phyloP scores from a whole-genome alignment of 2,888 invertebrate species.

The Synergus japonicus region DNA sequence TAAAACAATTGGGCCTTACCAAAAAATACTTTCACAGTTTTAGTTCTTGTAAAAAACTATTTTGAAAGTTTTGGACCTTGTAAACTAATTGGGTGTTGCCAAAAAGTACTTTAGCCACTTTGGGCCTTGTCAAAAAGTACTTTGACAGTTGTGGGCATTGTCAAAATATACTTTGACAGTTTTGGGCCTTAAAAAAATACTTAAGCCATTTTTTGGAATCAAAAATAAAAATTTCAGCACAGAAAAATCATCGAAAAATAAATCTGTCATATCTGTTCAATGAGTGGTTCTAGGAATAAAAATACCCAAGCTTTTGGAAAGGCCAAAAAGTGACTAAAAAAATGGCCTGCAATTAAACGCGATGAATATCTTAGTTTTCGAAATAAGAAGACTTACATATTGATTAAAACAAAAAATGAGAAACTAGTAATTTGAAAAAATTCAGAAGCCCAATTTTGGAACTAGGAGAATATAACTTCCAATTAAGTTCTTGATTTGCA shows the following conservation, averaged over 20 bases:
- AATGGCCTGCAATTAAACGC: neutral
- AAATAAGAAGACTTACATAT: neutral
- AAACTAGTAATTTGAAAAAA: neutral
- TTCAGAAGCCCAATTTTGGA: neutral
- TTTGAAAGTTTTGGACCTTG: too few relatives aligned
- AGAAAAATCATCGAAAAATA: too few relatives aligned
- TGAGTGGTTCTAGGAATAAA: too few relatives aligned
- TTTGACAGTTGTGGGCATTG: neutral
- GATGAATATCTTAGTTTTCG: neutral
- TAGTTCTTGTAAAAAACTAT: too few relatives aligned
- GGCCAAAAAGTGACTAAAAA: neutral
- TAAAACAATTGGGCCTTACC: too few relatives aligned
- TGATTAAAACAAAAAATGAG: neutral
- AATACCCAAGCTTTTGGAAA: neutral
- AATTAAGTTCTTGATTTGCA: slow-evolving; percentile 58
- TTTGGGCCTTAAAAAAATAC: too few relatives aligned
- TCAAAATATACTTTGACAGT: neutral
- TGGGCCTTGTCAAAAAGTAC: neutral
- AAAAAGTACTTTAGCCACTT: neutral
- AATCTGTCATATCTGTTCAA: too few relatives aligned
- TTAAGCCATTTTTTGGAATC: too few relatives aligned
- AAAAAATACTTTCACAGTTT: too few relatives aligned
- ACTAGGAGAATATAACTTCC: slow-evolving; percentile 41
- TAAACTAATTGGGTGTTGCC: too few relatives aligned
- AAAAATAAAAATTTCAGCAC: too few relatives aligned